Evolutionary conservation across 2,888 invertebrate genomes (phyloP).

Genomic region (Lingula anatina): DNA sequence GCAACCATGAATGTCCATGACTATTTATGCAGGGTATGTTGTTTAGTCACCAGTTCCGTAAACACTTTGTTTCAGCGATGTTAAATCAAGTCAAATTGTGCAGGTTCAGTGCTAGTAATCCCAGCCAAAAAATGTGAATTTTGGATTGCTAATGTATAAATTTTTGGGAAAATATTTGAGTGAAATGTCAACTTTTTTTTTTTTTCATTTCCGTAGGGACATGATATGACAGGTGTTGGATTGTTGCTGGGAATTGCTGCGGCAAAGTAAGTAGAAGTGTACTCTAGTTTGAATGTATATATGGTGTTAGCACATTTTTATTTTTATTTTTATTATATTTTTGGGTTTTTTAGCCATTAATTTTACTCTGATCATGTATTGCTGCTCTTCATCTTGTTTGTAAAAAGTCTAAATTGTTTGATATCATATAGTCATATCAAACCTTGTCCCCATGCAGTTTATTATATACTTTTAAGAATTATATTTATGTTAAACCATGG

Average conservation of each 20-base stretch:
- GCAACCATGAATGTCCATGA: slow-evolving; percentile 84
- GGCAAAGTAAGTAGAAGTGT: slow-evolving; percentile 62
- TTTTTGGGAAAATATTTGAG: background rate
- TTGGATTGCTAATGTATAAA: background rate
- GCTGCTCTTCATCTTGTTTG: too few relatives aligned
- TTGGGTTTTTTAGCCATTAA: too few relatives aligned
- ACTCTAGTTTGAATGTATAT: too few relatives aligned
- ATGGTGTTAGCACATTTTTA: too few relatives aligned
- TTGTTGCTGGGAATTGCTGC: slow-evolving; percentile 79
- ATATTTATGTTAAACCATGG: too few relatives aligned
- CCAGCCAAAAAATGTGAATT: background rate
- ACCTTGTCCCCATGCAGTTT: too few relatives aligned
- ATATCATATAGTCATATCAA: too few relatives aligned
- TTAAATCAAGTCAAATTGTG: background rate
- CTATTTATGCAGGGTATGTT: slow-evolving; percentile 70
- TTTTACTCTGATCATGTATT: too few relatives aligned
- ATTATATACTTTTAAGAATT: too few relatives aligned
- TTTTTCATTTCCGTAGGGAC: slow-evolving; percentile 58
- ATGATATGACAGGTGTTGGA: slow-evolving; percentile 87
- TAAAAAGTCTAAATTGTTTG: too few relatives aligned
- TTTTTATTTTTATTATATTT: too few relatives aligned
- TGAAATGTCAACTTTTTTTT: background rate
- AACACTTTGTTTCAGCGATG: background rate
- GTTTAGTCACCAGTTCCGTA: too few relatives aligned
- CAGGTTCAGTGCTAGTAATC: background rate